Evolutionary conservation across 2,113 vertebrate genomes (phyloP), one percentile per base, ranked within the genome.

Genomic region (Pseudopipra pipra): DNA sequence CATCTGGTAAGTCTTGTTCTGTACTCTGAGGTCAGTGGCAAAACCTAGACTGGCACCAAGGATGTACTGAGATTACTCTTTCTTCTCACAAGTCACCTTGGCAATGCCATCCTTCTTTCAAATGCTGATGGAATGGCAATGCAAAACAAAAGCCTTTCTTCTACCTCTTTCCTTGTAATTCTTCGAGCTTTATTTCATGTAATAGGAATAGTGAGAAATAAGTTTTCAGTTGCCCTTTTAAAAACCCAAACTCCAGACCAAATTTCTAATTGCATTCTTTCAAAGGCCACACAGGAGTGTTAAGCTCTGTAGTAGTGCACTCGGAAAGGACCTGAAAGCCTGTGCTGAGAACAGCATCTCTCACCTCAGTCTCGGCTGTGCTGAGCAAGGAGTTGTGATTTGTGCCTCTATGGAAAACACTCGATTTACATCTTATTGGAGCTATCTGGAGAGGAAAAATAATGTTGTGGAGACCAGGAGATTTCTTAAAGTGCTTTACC

Each of bases 401-500:
- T 78, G 90, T 95, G 89, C 85, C 88, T 94, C 94, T 93, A 80
- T 44, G 67, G 68, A 82, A 92, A 95, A 84, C 46, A 95, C 78
- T 77, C 55, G 6, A 31, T 73, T 93, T 92, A 49, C 70, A 43
- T 94, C 51, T 93, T 96, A 84, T 11, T 79, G 88, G 67, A 94
- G 65, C 25, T 77, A 67, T 63, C 73, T 84, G 74, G 35, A 87
- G 35, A 88, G 55, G 43, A 90, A 93, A 95, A 67, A 71, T 55
- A 56, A 54, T 23, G 6, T 83, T 83, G 82, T 87, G 75, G 56
- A 94, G 63, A 92, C 87, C 39, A 91, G 68, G 83, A 90, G 62
- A 93, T 95, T 77, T 96, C 75, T 93, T 93, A 44, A 92, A 95
- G 93, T 97, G 91, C 93, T 97, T 90, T 96, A 93, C 56, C 84